phyloP scores from a whole-genome alignment of 2,797 vertebrate species.

The Spheniscus humboldti region DNA sequence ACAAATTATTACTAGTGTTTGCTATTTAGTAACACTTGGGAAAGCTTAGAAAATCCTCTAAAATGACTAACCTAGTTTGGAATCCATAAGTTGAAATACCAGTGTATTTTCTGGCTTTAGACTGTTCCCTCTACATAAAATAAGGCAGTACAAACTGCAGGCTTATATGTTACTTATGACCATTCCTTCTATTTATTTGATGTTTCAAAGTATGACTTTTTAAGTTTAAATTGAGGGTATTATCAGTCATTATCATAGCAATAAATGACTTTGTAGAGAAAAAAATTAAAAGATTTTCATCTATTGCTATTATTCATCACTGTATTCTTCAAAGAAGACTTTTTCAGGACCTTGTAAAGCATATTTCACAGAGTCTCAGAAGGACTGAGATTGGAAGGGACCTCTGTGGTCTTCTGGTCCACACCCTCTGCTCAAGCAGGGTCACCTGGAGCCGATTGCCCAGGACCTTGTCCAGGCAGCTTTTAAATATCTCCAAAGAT shows the following conservation, averaged over 20 bases:
- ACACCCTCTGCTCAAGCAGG: not conserved
- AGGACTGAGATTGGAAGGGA: not conserved
- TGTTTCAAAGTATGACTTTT: not conserved
- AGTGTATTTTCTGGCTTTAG: not conserved
- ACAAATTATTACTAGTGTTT: not conserved
- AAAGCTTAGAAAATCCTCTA: not conserved
- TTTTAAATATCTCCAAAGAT: not conserved
- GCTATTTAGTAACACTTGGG: not conserved
- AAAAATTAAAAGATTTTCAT: not conserved
- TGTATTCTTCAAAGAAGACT: not conserved
- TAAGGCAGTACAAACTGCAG: not conserved
- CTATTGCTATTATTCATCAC: not conserved
- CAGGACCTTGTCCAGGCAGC: not conserved
- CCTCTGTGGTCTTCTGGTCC: not conserved
- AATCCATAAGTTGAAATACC: not conserved
- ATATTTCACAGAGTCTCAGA: not conserved
- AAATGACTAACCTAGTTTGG: not conserved
- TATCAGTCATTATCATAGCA: not conserved
- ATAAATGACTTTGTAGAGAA: not conserved
- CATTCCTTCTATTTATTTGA: not conserved
- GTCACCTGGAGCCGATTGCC: not conserved
- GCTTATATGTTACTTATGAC: not conserved
- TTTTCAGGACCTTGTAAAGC: not conserved
- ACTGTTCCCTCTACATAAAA: not conserved
- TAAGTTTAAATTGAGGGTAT: not conserved